These are phyloP conservation scores for Myopa tessellatipennis DNA, from an alignment of 2,888 invertebrate species.

Conservation along the genomic window DNA sequence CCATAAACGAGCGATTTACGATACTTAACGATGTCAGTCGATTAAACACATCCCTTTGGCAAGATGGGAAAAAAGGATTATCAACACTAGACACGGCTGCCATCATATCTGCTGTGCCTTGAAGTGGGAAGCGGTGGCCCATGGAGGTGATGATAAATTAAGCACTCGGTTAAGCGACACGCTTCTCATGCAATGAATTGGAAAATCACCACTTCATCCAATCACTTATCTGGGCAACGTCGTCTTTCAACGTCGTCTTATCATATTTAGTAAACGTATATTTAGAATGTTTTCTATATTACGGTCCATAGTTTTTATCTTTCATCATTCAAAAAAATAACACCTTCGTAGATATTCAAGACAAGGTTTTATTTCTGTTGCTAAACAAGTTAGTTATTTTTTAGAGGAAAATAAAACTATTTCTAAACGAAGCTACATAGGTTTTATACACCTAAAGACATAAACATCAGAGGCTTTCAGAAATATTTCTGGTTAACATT, in stretches of 20 bases:
- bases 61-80: neutral
- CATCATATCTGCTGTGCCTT: neutral
- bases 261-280: no score
- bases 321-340: no score
- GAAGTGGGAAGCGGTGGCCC: neutral
- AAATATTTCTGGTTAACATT: no score
- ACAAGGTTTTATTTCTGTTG: no score
- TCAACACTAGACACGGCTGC: neutral
- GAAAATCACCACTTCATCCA: constrained; percentile 9
- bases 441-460: no score
- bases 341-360: no score
- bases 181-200: constrained; percentile 20
- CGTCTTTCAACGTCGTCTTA: no score
- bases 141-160: neutral
- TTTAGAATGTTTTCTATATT: neutral
- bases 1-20: neutral
- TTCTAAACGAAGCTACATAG: no score
- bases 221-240: neutral
- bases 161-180: constrained; percentile 22
- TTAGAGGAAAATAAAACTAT: no score
- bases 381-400: no score
- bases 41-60: neutral
- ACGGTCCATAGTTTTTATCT: no score
- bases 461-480: no score
- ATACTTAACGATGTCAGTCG: constrained; percentile 1